Base-by-base conservation (phyloP, 2,113 vertebrate species). In the Eupsittula cactorum region DNA sequence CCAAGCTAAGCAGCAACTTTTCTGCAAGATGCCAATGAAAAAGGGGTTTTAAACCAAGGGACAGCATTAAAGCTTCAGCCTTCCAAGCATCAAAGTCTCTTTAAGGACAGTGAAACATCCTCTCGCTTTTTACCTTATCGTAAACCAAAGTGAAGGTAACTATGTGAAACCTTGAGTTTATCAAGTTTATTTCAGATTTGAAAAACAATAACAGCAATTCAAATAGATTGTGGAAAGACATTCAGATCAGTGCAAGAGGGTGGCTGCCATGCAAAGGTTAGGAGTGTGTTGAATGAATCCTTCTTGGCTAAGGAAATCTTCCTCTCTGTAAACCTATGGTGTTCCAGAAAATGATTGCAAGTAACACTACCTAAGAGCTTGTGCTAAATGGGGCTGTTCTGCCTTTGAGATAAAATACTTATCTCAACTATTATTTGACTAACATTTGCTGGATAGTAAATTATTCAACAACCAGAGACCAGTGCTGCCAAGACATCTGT, bases 341-440 rank as follows among this genome's bases (percentile, higher is more conserved):
- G 35, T 73, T 91, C 28, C 24, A 31, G 29, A 82, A 55, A 71
- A 62, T 16, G 12, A 10, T 67, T 71, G 42, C 50, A 82, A 90
- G 68, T 41, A 13, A 46, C 42, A 37, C 11, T 52, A 20, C 0
- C 0, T 53, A 88, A 92, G 10, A 67, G 3, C 13, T 78, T 67
- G 13, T 50, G 37, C 67, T 67, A 75, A 91, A 82, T 2, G 7
- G 15, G 60, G 23, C 16, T 67, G 24, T 55, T 78, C 81, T 50
- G 39, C 39, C 65, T 71, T 47, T 55, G 42, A 84, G 39, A 62
- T 39, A 18, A 74, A 81, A 79, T 63, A 42, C 55, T 86, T 68
- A 64, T 9, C 12, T 86, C 39, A 78, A 31, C 65, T 78, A 31
- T 44, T 81, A 75, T 11, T 78, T 50, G 24, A 42, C 39, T 68